Percentiles rank a stretch among this genome's conserved stretches.
phyloP scores from a whole-genome alignment of 2,113 vertebrate species.

The Jaculus jaculus region DNA sequence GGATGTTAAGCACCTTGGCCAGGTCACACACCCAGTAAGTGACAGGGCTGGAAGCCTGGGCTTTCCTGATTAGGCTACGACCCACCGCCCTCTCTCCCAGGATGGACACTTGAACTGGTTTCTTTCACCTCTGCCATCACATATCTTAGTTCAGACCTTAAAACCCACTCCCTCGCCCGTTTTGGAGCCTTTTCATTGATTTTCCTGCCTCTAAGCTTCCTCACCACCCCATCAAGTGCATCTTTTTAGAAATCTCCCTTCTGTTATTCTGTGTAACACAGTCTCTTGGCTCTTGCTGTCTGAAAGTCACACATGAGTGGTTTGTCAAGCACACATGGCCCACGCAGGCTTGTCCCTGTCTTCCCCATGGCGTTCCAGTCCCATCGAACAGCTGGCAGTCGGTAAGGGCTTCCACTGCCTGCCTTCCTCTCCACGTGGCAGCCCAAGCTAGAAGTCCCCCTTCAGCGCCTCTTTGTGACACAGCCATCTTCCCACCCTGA shows the following conservation, averaged over 20 bases:
- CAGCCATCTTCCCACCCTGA: not conserved
- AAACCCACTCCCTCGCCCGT: not conserved
- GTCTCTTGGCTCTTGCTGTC: not conserved
- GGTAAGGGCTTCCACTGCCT: not conserved
- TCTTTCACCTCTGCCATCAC: not conserved
- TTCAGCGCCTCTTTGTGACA: not conserved
- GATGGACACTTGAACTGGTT: not conserved
- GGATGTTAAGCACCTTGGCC: not conserved
- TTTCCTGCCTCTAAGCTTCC: not conserved
- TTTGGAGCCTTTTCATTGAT: not conserved
- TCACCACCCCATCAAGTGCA: not conserved
- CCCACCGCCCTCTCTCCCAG: fast-evolving
- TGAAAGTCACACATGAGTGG: not conserved
- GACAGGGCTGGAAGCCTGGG: not conserved
- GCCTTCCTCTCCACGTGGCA: not conserved
- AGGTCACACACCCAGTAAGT: not conserved
- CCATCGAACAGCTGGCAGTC: not conserved
- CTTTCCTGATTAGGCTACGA: not conserved
- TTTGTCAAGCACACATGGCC: not conserved
- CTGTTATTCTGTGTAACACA: not conserved
- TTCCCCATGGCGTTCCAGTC: not conserved
- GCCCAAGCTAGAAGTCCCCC: not conserved
- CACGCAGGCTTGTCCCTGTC: not conserved
- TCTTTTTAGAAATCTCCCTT: not conserved
- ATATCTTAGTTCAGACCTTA: not conserved